These are phyloP conservation scores for Myotis planiceps DNA, from an alignment of 2,797 vertebrate genomes.

Conservation along the genomic window DNA sequence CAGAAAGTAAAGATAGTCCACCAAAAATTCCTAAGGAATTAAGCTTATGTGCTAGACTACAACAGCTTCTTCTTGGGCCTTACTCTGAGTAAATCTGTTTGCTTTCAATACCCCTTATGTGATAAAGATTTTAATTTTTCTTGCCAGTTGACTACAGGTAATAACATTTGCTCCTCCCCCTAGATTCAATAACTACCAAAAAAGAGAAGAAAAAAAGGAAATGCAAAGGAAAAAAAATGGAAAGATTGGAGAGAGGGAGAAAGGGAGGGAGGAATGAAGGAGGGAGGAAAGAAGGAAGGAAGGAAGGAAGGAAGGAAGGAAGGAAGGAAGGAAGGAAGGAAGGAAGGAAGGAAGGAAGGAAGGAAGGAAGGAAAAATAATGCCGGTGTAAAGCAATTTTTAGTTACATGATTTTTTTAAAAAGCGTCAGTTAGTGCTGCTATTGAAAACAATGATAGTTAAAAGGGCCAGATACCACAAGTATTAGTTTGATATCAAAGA, in stretches of 20 bases:
- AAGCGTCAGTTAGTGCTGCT: neutral
- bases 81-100: constrained; percentile 52
- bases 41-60: constrained; percentile 42
- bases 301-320: neutral
- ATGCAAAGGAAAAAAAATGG: too few species aligned
- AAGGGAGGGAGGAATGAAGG: neutral
- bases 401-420: neutral
- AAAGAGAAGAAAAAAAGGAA: neutral
- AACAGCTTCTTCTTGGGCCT: constrained; percentile 12
- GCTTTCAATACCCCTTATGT: constrained; percentile 59
- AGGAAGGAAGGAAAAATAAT: neutral
- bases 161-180: constrained; percentile 18
- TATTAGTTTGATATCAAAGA: constrained; percentile 57
- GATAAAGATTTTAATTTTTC: constrained; percentile 61
- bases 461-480: constrained; percentile 24
- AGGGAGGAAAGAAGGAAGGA: neutral
- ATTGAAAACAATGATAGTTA: constrained; percentile 42
- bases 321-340: neutral
- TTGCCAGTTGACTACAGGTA: constrained; percentile 34
- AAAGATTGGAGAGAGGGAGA: neutral
- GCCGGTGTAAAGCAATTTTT: neutral
- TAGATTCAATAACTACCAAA: neutral
- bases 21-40: constrained; percentile 63
- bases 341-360: neutral
- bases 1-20: constrained; percentile 51